Base-by-base conservation (phyloP, 2,888 invertebrate genomes). In the Doris montereyensis region DNA sequence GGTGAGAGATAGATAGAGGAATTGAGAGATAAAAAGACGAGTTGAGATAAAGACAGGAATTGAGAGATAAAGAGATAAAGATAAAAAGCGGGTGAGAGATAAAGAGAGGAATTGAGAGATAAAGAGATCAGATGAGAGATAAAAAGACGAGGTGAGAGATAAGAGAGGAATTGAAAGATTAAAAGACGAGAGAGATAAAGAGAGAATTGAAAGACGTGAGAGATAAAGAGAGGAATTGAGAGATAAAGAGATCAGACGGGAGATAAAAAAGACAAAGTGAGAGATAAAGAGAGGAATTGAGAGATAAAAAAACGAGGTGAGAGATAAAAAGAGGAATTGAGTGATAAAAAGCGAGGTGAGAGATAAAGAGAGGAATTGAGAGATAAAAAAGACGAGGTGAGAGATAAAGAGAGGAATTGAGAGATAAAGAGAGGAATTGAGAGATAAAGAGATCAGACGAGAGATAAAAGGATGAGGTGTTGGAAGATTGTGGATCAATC, bases 171-270 rank as follows among this genome's bases (percentile, higher is more conserved):
- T 10, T 10, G 28, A 10, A 35, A 21, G 41, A 65, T 21, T 28
- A 26, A 76, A 41, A 65, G 4, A 17, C 21, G 68, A 52, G 68
- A 70, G 21, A 34, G 62, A 24, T 62, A 65, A 35, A 32, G 76
- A 65, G 32, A 76, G 65, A 41, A 52, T 30, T 52, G 21, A n/a
- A 70, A 34, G 21, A 4, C 13, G 34, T 35, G 71, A 60, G 71
- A 60, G 60, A 70, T 60, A 34, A 3, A 77, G 77, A 58, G 70
- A 77, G n/a, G n/a, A n/a, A n/a, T n/a, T n/a, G 57, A 58, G 32
- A 65, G 34, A 5, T 13, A 30, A 75, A 30, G 1, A 60, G 30
- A n/a, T 24, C 24, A 17, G n/a, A 1, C 34, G 76, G 21, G 65
- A 34, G 67, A 41, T 65, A 35, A 2, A 8, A 35, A n/a, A 35